These are phyloP conservation scores for Trichonephila clavata DNA, from an alignment of 1,140 invertebrate genomes.

Conservation along the genomic window DNA sequence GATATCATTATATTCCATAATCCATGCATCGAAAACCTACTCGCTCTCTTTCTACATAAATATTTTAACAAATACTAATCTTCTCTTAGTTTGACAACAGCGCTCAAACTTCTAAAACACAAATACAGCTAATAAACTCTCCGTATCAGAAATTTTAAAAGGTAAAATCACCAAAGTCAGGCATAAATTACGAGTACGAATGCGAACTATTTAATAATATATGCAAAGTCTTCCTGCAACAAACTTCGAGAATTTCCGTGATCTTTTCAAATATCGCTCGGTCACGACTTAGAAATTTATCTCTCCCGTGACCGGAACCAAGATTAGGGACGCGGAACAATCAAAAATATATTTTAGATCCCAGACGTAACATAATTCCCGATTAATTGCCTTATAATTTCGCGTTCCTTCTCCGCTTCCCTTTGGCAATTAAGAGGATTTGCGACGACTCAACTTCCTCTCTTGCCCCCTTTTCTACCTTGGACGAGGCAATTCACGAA, in stretches of 20 bases:
- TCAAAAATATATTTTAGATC: constrained; percentile 70
- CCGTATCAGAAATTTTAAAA: background rate
- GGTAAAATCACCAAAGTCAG: background rate
- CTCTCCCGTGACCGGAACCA: constrained; percentile 20
- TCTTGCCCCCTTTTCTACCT: background rate
- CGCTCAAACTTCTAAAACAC: too few relatives aligned
- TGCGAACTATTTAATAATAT: constrained; percentile 22
- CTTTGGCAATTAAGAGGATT: constrained; percentile 71
- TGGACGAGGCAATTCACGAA: constrained; percentile 40
- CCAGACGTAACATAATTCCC: constrained; percentile 68
- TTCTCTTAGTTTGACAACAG: too few relatives aligned
- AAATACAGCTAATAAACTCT: too few relatives aligned
- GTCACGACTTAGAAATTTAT: constrained; percentile 32
- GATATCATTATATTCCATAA: too few relatives aligned
- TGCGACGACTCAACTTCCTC: constrained; percentile 19
- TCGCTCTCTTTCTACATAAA: too few relatives aligned
- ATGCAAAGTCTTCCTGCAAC: constrained; percentile 14
- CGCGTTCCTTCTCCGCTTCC: background rate
- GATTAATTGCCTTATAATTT: constrained; percentile 72
- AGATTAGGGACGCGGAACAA: constrained; percentile 24
- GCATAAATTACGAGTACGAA: background rate
- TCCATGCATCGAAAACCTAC: too few relatives aligned
- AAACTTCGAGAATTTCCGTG: background rate
- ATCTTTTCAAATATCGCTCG: constrained; percentile 17
- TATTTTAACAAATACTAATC: too few relatives aligned